A percentile compares a stretch with the other conserved stretches of the same genome.
These are phyloP conservation scores for Azorinus chamasolen DNA, from an alignment of 2,888 invertebrate species.

Conservation along the genomic window DNA sequence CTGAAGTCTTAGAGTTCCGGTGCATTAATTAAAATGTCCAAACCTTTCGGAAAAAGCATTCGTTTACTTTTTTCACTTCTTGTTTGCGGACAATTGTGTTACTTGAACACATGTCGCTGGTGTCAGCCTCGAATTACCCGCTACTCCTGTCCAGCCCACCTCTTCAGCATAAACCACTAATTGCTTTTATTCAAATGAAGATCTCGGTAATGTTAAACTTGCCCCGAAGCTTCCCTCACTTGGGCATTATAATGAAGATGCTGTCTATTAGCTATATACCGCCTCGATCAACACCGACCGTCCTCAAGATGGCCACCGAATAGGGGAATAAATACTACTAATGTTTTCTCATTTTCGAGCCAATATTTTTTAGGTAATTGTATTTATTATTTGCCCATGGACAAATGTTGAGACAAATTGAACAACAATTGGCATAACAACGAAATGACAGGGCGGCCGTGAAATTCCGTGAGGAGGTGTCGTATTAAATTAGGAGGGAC, in stretches of 20 bases:
- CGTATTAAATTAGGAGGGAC: no score
- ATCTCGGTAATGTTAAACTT: slow-evolving; percentile 29
- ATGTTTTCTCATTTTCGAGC: slow-evolving; percentile 62
- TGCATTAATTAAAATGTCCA: no score
- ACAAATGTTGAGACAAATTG: slow-evolving; percentile 60
- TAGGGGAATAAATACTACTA: slow-evolving; percentile 42
- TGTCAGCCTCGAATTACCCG: slow-evolving; percentile 49
- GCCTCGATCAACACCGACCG: no score
- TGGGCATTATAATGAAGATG: slow-evolving; percentile 13
- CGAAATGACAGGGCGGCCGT: slow-evolving; percentile 19
- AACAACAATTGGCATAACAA: slow-evolving; percentile 61
- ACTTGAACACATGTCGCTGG: slow-evolving; percentile 7
- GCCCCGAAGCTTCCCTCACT: slow-evolving; percentile 10
- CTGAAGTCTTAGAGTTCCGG: no score
- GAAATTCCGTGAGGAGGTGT: no score
- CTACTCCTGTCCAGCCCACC: slow-evolving; percentile 42
- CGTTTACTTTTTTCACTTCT: no score
- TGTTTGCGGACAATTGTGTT: no score
- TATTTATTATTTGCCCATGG: slow-evolving; percentile 60
- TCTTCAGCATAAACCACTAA: slow-evolving; percentile 49
- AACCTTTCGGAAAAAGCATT: no score
- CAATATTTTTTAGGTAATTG: slow-evolving; percentile 64
- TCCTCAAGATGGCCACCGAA: background rate
- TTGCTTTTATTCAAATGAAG: slow-evolving; percentile 57
- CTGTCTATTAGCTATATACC: slow-evolving; percentile 19